These are phyloP conservation scores for Sorex fumeus DNA, from an alignment of 2,113 vertebrate species.

Conservation along the genomic window DNA sequence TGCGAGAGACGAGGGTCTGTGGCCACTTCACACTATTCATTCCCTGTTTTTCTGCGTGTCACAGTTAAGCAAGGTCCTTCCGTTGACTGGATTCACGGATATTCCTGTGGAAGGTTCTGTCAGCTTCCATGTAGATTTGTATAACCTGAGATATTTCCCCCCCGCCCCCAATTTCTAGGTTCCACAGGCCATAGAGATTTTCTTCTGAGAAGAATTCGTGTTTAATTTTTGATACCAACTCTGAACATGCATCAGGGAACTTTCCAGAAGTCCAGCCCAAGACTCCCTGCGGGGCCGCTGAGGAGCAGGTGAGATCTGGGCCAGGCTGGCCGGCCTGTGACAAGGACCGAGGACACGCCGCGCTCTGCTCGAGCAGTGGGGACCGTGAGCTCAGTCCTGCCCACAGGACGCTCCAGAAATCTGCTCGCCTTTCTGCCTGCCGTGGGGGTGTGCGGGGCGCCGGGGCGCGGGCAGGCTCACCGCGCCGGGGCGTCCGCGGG, in stretches of 20 bases:
- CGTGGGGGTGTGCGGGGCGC: conserved; percentile 87
- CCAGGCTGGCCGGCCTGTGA: conserved; percentile 58
- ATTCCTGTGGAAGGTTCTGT: not conserved
- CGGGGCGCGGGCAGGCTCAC: conserved; percentile 91
- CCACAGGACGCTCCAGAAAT: conserved; percentile 66
- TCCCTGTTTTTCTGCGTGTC: no score
- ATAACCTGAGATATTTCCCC: not conserved
- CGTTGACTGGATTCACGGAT: not conserved
- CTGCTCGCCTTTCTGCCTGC: conserved; percentile 85
- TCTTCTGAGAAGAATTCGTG: conserved; percentile 99
- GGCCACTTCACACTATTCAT: no score
- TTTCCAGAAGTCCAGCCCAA: conserved; percentile 86
- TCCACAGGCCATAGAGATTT: conserved; percentile 98
- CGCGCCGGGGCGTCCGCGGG: conserved; percentile 89
- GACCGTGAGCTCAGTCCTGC: conserved; percentile 65
- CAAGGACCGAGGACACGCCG: conserved; percentile 68
- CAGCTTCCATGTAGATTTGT: not conserved
- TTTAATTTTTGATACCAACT: conserved; percentile 92
- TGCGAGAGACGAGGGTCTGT: no score
- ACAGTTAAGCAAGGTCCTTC: no score
- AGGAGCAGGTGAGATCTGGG: conserved; percentile 75
- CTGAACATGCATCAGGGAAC: conserved; percentile 89
- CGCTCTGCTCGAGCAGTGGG: conserved; percentile 71
- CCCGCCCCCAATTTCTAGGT: conserved; percentile 88
- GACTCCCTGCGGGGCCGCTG: conserved; percentile 80